phyloP scores from a whole-genome alignment of 2,113 vertebrate species.

The Rhineura floridana region DNA sequence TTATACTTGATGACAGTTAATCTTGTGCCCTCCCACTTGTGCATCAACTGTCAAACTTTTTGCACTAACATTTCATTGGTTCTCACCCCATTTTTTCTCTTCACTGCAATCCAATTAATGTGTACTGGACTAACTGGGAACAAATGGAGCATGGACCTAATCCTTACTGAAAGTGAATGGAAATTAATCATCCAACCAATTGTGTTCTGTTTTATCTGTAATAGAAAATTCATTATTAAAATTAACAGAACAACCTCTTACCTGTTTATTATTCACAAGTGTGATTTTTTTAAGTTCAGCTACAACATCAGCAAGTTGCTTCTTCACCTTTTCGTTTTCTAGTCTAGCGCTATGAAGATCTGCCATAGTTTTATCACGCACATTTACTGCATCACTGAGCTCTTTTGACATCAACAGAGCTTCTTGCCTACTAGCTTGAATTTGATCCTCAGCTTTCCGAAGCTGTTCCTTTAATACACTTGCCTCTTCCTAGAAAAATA shows the following conservation, averaged over 20 bases:
- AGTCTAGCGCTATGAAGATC: constrained; percentile 90
- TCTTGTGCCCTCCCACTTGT: no score
- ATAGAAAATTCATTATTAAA: background rate
- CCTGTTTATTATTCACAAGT: constrained; percentile 80
- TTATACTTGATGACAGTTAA: no score
- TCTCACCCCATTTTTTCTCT: background rate
- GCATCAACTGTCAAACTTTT: no score
- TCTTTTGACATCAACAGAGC: constrained; percentile 87
- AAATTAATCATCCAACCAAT: background rate
- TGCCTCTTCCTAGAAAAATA: constrained; percentile 82
- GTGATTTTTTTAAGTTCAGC: constrained; percentile 81
- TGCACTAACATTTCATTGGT: no score
- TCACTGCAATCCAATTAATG: background rate
- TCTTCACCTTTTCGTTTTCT: constrained; percentile 83
- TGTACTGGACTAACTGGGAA: background rate
- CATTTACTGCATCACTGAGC: constrained; percentile 89
- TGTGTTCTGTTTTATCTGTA: background rate
- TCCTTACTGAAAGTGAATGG: background rate
- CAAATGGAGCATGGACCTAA: no score
- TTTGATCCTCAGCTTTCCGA: constrained; percentile 92
- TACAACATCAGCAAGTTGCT: constrained; percentile 81
- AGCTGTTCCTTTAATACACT: constrained; percentile 88
- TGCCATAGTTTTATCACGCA: constrained; percentile 91
- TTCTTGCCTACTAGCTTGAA: constrained; percentile 92
- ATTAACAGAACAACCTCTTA: constrained; percentile 49